These are phyloP conservation scores for Tamandua tetradactyla DNA, from an alignment of 2,797 vertebrate species.

Conservation along the genomic window DNA sequence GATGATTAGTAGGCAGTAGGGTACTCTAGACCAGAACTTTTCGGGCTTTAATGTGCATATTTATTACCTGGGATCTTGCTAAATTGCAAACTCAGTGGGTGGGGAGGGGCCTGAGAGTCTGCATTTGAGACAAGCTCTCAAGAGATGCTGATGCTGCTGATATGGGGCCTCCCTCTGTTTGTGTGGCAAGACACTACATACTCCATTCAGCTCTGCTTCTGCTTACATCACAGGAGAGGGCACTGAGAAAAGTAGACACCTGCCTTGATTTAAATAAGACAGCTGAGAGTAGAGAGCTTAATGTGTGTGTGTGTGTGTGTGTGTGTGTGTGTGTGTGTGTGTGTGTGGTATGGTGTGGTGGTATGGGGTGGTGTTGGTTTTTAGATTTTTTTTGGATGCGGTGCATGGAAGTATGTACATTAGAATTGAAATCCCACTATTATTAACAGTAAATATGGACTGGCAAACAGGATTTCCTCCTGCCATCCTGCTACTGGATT, in stretches of 20 bases:
- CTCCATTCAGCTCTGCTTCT: fast-evolving
- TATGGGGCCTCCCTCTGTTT: background rate
- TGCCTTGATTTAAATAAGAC: background rate
- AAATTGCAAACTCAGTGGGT: background rate
- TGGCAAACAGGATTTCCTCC: background rate
- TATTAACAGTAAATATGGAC: background rate
- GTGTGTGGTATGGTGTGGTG: too few relatives aligned
- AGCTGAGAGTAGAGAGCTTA: background rate
- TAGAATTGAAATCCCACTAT: background rate
- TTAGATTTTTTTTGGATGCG: background rate
- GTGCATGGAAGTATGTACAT: background rate
- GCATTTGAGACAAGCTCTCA: background rate
- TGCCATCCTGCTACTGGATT: background rate
- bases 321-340: background rate
- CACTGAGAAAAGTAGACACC: background rate
- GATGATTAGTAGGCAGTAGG: background rate
- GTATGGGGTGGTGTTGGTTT: background rate
- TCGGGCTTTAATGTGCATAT: background rate
- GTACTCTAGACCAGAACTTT: fast-evolving
- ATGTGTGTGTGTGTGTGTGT: background rate
- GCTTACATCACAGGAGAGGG: background rate
- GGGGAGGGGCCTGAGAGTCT: background rate
- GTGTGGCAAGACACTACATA: background rate
- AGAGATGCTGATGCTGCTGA: background rate
- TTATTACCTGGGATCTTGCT: background rate